Conservation (phyloP, 2,113 vertebrate genomes). For the Pterocles orientalis region DNA sequence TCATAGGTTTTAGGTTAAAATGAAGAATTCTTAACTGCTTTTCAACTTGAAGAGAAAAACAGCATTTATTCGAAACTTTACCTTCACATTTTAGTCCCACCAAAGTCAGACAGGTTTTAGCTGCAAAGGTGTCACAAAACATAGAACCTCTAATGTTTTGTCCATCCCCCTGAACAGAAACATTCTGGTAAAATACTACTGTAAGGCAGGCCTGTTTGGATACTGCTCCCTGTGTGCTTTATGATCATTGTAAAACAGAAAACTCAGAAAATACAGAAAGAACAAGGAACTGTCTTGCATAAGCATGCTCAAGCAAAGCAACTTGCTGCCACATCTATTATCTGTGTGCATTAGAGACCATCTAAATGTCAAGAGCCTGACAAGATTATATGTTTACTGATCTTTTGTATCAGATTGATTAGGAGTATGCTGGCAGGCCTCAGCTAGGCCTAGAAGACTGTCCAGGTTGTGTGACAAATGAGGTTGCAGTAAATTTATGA, state of each 20-base stretch:
- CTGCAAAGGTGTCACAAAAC: not conserved
- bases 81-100: not conserved
- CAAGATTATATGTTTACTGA: not conserved
- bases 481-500: not conserved
- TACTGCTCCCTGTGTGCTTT: not conserved
- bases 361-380: not conserved
- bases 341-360: not conserved
- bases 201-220: not conserved
- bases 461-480: not conserved
- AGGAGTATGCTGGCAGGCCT: not conserved
- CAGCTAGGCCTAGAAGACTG: not conserved
- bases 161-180: not conserved
- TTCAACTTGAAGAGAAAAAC: not conserved
- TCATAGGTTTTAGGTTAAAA: not conserved
- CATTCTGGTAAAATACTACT: not conserved
- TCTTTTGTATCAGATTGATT: constrained; percentile 2
- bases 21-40: not conserved
- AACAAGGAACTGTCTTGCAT: not conserved
- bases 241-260: not conserved
- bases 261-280: not conserved
- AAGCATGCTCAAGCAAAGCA: not conserved
- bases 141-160: not conserved
- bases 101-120: not conserved
- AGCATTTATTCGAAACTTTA: not conserved
- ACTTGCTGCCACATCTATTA: not conserved